Percentiles rank a stretch among this genome's conserved stretches.
Conservation (phyloP, 2,113 vertebrate species). For the Mustela lutreola region DNA sequence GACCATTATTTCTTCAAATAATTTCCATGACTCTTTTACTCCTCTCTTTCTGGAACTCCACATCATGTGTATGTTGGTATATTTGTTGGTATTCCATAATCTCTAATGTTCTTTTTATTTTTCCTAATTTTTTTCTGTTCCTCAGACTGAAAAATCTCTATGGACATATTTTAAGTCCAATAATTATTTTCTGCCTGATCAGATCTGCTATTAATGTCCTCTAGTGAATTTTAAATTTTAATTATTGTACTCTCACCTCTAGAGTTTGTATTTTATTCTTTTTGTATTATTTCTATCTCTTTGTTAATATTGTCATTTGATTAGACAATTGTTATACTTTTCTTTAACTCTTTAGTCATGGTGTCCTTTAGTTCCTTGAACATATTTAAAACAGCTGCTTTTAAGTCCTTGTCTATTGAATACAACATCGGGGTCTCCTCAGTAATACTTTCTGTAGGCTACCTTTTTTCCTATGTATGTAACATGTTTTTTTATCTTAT, state of each 20-base stretch:
- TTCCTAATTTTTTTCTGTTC: neutral
- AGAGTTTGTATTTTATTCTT: neutral
- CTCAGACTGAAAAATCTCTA: neutral
- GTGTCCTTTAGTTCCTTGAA: neutral
- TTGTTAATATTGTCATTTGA: neutral
- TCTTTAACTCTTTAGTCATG: neutral
- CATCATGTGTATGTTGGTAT: too few species aligned
- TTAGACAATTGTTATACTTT: neutral
- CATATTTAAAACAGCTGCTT: neutral
- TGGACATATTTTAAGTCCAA: neutral
- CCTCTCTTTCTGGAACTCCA: fast-evolving
- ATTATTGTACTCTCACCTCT: neutral
- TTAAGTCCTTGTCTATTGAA: neutral
- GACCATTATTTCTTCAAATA: neutral
- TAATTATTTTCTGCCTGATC: neutral
- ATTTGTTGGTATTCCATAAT: neutral
- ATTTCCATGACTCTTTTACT: neutral
- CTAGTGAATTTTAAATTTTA: neutral
- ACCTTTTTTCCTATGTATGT: neutral
- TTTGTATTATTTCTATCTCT: neutral
- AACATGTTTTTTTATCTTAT: neutral
- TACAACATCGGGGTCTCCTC: neutral
- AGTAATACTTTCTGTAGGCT: neutral
- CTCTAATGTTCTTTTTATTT: neutral
- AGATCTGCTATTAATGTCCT: neutral